Conservation (phyloP, 1,140 invertebrate genomes). For the Danaus melanippus region DNA sequence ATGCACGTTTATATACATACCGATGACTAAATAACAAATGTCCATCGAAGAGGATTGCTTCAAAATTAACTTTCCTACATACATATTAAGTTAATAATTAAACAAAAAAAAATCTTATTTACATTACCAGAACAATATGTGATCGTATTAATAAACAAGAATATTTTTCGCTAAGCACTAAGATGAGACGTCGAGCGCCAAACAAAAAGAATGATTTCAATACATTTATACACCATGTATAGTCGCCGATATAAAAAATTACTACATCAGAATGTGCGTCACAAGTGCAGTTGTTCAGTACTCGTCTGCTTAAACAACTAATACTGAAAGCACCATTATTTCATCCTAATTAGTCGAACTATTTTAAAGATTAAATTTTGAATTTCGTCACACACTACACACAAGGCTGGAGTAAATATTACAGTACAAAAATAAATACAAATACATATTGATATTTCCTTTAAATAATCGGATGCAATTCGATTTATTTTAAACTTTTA, state of each 20-base stretch:
- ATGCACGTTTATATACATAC: conserved; percentile 38
- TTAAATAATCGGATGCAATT: too few relatives aligned
- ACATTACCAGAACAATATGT: conserved; percentile 56
- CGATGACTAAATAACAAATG: conserved; percentile 67
- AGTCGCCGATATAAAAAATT: conserved; percentile 16
- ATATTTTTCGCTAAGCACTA: conserved; percentile 58
- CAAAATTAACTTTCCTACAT: conserved; percentile 1
- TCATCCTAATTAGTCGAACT: conserved; percentile 53
- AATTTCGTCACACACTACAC: conserved; percentile 10
- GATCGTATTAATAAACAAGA: conserved; percentile 44
- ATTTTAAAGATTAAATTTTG: conserved; percentile 23
- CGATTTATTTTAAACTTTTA: too few relatives aligned
- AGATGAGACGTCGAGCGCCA: conserved; percentile 39
- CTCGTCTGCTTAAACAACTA: conserved; percentile 57
- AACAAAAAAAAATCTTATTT: conserved; percentile 59
- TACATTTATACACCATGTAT: not conserved
- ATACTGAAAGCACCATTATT: conserved; percentile 69
- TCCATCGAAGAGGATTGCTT: conserved; percentile 32
- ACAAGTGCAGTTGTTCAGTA: conserved; percentile 25
- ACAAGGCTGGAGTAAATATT: conserved; percentile 1
- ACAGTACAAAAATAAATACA: too few relatives aligned
- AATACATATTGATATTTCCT: too few relatives aligned
- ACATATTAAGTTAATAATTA: not conserved
- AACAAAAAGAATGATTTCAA: conserved; percentile 4
- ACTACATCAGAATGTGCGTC: conserved; percentile 47